These are phyloP conservation scores for Sylvilagus bachmani DNA, from an alignment of 2,113 vertebrate species.

Conservation along the genomic window DNA sequence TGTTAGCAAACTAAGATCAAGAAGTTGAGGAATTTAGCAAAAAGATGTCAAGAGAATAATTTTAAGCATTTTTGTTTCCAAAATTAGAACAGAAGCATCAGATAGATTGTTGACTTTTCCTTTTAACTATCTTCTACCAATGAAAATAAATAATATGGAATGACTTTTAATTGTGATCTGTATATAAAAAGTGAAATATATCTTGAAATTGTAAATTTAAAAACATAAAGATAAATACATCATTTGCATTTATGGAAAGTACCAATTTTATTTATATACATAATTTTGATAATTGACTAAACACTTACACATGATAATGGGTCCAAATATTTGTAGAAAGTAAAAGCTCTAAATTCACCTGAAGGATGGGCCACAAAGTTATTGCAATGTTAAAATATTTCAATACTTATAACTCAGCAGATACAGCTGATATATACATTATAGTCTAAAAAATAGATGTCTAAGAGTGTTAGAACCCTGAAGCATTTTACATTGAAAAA, in stretches of 20 bases:
- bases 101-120: not conserved
- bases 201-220: not conserved
- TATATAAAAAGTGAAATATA: not conserved
- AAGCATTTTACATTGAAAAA: not conserved
- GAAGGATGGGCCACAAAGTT: not conserved
- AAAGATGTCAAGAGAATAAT: not conserved
- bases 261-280: not conserved
- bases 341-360: not conserved
- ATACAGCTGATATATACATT: not conserved
- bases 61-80: conserved; percentile 26
- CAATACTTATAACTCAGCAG: conserved; percentile 27
- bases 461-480: not conserved
- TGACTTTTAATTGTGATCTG: not conserved
- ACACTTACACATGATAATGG: not conserved
- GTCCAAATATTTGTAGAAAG: conserved; percentile 3
- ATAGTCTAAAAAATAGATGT: not conserved
- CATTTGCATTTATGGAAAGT: conserved; percentile 3
- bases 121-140: not conserved
- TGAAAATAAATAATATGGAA: not conserved
- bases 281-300: conserved; percentile 41
- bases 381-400: not conserved
- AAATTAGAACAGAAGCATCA: conserved; percentile 46
- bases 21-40: not conserved
- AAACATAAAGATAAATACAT: conserved; percentile 1
- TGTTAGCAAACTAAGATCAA: conserved; percentile 35